phyloP scores from a whole-genome alignment of 2,797 vertebrate genomes.

The Pelochelys cantorii region DNA sequence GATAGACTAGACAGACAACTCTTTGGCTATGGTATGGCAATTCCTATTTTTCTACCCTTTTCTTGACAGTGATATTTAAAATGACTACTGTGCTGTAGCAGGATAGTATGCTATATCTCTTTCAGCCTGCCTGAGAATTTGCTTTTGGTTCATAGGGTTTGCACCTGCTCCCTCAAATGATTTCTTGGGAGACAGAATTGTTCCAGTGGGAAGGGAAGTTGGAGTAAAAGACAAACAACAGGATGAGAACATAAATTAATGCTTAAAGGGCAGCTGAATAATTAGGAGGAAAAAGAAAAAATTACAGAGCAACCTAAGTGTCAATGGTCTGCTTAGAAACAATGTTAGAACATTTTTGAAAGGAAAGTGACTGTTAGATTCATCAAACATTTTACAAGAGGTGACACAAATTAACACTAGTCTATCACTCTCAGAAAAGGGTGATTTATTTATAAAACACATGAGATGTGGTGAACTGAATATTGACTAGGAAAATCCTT shows the following conservation, averaged over 20 bases:
- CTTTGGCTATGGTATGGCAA: slow-evolving; percentile 61
- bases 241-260: slow-evolving; percentile 14
- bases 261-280: slow-evolving; percentile 57
- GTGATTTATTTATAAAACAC: slow-evolving; percentile 34
- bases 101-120: neutral
- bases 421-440: neutral
- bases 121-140: slow-evolving; percentile 30
- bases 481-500: neutral
- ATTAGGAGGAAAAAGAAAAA: slow-evolving; percentile 61
- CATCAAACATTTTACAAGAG: slow-evolving; percentile 5
- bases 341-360: neutral
- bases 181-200: slow-evolving; percentile 49
- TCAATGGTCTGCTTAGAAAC: slow-evolving; percentile 62
- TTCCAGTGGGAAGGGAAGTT: slow-evolving; percentile 3
- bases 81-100: slow-evolving; percentile 23
- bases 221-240: slow-evolving; percentile 19
- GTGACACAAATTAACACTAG: neutral
- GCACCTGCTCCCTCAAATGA: slow-evolving; percentile 31
- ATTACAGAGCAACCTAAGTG: slow-evolving; percentile 69
- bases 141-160: slow-evolving; percentile 57
- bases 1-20: slow-evolving; percentile 64
- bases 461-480: neutral
- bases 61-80: neutral
- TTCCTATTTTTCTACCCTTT: neutral
- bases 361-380: slow-evolving; percentile 44